These are phyloP conservation scores for Pachycephala philippinensis DNA, from an alignment of 2,113 vertebrate genomes.

Conservation along the genomic window DNA sequence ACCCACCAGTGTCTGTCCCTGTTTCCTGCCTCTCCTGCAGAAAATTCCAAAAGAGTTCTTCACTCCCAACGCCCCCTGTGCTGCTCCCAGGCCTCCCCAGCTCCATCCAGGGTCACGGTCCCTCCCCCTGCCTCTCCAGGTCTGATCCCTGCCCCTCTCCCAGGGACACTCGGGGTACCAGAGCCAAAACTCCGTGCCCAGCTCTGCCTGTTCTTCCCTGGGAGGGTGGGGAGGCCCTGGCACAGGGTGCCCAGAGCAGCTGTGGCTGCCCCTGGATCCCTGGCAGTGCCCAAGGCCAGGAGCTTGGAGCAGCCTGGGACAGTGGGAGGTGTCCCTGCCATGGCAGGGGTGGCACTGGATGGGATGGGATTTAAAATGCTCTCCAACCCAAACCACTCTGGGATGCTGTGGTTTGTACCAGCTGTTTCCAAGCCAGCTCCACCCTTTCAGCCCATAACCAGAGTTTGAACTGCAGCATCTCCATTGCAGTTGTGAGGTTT, in stretches of 20 bases:
- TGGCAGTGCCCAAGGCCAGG: background rate
- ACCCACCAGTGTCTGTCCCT: rapidly evolving
- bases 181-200: background rate
- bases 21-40: background rate
- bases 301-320: background rate
- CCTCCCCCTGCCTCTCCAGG: rapidly evolving
- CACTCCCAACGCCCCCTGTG: rapidly evolving
- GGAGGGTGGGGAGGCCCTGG: background rate
- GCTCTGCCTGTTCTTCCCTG: background rate
- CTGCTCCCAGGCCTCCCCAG: rapidly evolving
- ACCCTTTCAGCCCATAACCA: rapidly evolving
- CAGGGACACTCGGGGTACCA: rapidly evolving
- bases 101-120: background rate
- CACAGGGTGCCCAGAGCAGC: background rate
- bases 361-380: rapidly evolving
- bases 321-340: background rate
- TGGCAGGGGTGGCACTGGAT: background rate
- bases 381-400: rapidly evolving
- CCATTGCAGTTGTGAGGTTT: background rate
- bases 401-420: background rate
- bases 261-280: background rate
- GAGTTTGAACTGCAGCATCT: background rate
- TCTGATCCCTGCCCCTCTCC: background rate
- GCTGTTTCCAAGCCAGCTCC: background rate
- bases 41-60: background rate